A percentile compares a stretch with the other conserved stretches of the same genome.
Conservation (phyloP, 2,888 invertebrate genomes). For the Harmothoe impar region DNA sequence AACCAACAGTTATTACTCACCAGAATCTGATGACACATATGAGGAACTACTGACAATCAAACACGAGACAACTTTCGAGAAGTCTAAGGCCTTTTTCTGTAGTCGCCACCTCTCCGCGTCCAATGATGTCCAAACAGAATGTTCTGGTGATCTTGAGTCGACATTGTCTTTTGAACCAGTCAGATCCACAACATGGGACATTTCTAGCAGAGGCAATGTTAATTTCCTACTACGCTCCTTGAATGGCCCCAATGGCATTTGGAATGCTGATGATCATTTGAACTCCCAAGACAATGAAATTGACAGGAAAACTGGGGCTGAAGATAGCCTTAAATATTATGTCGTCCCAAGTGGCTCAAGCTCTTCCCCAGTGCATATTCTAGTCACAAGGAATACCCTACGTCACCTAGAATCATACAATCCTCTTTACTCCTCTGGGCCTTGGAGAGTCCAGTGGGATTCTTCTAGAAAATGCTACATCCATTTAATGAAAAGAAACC, state of each 20-base stretch:
- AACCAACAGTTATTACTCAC: background rate
- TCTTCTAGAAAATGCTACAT: background rate
- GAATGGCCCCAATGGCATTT: slow-evolving; percentile 43
- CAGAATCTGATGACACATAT: background rate
- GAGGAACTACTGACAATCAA: slow-evolving; percentile 1
- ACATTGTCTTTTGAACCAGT: slow-evolving; percentile 36
- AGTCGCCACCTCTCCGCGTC: background rate
- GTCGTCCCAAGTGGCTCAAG: background rate
- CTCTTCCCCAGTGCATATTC: background rate
- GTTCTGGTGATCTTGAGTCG: background rate
- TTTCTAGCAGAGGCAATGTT: slow-evolving; percentile 40
- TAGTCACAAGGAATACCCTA: background rate
- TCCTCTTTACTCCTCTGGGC: background rate
- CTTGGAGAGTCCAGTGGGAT: slow-evolving; percentile 35
- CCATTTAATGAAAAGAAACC: background rate
- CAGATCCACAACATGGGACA: background rate
- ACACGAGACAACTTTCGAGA: slow-evolving; percentile 31
- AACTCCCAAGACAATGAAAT: background rate
- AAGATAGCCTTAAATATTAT: background rate
- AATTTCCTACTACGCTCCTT: background rate
- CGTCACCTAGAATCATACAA: background rate
- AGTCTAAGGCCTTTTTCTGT: background rate
- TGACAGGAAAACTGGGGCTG: background rate
- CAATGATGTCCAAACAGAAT: background rate
- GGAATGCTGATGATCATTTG: background rate